phyloP scores from a whole-genome alignment of 2,888 invertebrate genomes.

The Stenichneumon culpator region DNA sequence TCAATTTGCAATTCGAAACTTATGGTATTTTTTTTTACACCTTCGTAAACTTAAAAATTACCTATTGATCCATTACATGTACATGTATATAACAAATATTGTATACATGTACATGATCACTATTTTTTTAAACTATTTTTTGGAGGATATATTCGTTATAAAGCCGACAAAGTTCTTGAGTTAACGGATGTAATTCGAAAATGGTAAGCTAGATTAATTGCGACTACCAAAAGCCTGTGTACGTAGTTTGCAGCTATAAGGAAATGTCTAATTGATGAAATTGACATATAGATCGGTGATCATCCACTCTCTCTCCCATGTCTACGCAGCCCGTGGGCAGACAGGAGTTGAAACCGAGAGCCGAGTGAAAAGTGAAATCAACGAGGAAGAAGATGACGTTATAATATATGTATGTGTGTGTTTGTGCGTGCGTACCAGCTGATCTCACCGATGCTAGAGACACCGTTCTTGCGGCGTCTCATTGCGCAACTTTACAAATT shows the following conservation, averaged over 20 bases:
- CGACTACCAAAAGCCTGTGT: background rate
- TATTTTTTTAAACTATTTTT: background rate
- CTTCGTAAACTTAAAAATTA: too few species aligned
- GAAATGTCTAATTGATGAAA: background rate
- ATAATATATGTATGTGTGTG: conserved; percentile 16
- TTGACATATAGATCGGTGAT: background rate
- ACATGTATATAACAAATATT: too few species aligned
- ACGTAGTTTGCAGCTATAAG: background rate
- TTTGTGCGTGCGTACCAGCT: background rate
- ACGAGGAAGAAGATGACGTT: conserved; percentile 65
- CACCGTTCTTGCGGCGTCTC: conserved; percentile 13
- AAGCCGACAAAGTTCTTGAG: background rate
- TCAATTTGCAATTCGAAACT: too few species aligned
- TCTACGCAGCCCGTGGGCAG: conserved; percentile 7
- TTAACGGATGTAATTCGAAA: background rate
- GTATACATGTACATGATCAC: too few species aligned
- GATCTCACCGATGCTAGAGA: conserved; percentile 51
- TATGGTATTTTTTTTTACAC: too few species aligned
- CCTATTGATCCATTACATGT: too few species aligned
- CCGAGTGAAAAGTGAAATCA: conserved; percentile 68
- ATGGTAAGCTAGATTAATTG: background rate
- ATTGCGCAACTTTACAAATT: conserved; percentile 48
- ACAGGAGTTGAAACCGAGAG: conserved; percentile 28
- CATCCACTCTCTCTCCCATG: conserved; percentile 7
- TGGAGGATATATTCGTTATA: background rate